Evolutionary conservation across 2,797 vertebrate species (phyloP).

Genomic region (Tapera naevia): DNA sequence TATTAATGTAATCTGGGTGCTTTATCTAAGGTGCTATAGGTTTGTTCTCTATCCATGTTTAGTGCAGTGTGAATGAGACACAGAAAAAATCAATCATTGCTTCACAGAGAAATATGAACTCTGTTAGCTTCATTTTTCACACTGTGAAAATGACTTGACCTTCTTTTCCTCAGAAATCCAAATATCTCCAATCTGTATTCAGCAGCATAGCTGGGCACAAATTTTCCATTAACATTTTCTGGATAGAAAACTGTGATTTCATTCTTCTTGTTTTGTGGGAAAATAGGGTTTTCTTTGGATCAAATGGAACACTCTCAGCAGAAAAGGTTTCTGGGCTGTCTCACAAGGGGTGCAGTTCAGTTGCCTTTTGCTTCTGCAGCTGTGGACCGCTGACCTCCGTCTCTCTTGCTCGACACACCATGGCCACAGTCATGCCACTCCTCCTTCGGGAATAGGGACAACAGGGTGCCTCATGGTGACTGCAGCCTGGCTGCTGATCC

Average conservation of each 20-base stretch:
- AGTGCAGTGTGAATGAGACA: constrained; percentile 61
- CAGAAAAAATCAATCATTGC: constrained; percentile 61
- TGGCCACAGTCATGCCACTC: neutral
- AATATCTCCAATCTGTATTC: constrained; percentile 65
- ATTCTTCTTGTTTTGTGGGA: constrained; percentile 29
- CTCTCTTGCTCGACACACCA: neutral
- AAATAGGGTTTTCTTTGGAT: constrained; percentile 22
- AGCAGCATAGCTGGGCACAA: constrained; percentile 37
- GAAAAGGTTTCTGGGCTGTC: neutral
- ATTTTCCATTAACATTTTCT: constrained; percentile 67
- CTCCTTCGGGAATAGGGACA: neutral
- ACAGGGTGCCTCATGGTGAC: accelerated
- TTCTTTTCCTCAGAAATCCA: constrained; percentile 66
- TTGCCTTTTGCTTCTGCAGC: neutral
- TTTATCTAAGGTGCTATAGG: constrained; percentile 44
- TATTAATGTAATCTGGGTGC: constrained; percentile 51
- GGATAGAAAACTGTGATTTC: constrained; percentile 56
- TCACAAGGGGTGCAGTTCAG: neutral
- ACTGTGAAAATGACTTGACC: constrained; percentile 70
- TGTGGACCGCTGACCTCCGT: neutral
- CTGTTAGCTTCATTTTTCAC: constrained; percentile 68
- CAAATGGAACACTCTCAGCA: constrained; percentile 1
- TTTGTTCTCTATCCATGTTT: constrained; percentile 52
- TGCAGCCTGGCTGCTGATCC: neutral
- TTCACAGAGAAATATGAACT: constrained; percentile 61